phyloP scores from a whole-genome alignment of 37 sponge, comb jelly and placozoan genomes.

The Amphimedon queenslandica region DNA sequence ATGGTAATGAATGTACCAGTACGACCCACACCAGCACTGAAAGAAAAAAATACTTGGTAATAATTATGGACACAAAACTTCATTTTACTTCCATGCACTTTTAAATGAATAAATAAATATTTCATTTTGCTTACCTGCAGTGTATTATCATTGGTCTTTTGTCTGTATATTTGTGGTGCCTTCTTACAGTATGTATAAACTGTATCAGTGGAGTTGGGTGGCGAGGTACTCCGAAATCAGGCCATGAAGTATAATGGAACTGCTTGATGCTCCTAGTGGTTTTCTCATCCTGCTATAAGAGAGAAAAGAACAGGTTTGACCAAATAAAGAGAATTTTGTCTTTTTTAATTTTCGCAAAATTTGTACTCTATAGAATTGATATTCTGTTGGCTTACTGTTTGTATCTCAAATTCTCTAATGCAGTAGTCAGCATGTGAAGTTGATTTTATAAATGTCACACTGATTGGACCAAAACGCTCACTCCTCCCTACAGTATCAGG shows the following conservation, averaged over 20 bases:
- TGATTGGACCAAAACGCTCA: conserved; percentile 32
- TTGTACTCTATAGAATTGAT: too few species aligned
- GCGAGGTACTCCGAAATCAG: conserved; percentile 76
- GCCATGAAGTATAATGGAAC: conserved; percentile 71
- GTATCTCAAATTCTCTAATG: conserved; percentile 37
- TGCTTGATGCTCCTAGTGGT: conserved; percentile 35
- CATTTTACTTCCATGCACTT: not conserved
- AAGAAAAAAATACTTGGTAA: not conserved
- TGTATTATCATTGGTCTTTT: conserved; percentile 50
- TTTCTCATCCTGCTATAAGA: not conserved
- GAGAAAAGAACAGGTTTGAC: not conserved
- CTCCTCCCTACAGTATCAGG: conserved; percentile 26
- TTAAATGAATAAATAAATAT: too few species aligned
- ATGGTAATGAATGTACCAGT: conserved; percentile 84
- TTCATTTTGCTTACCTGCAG: conserved; percentile 55
- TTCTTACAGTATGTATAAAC: conserved; percentile 33
- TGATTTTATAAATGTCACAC: conserved; percentile 39
- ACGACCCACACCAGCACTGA: conserved; percentile 94
- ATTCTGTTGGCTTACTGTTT: conserved; percentile 22
- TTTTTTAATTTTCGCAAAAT: too few species aligned
- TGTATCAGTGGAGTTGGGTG: conserved; percentile 57
- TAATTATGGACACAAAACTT: too few species aligned
- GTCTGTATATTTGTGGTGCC: conserved; percentile 32
- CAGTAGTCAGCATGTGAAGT: conserved; percentile 34
- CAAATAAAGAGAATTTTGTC: not conserved